phyloP scores from a whole-genome alignment of 2,888 invertebrate species.

The Ormia ochracea region DNA sequence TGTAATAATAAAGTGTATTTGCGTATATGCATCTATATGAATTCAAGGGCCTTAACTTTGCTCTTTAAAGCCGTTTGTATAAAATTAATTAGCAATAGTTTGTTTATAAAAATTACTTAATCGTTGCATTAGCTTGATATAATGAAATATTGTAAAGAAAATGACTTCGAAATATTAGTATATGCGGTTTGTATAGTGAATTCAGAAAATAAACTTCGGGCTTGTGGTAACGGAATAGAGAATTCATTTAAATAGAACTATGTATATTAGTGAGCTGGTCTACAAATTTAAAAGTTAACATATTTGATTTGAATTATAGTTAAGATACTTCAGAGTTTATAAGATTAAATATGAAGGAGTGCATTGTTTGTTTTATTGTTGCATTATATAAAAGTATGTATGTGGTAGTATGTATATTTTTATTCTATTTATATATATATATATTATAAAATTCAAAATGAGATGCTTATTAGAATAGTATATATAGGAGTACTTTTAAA shows the following conservation, averaged over 20 bases:
- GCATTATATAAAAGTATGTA: slow-evolving; percentile 34
- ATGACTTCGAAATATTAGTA: not conserved
- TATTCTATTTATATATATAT: slow-evolving; percentile 12
- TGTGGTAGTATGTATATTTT: slow-evolving; percentile 10
- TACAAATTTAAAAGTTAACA: not conserved
- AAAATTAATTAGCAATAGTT: slow-evolving; percentile 58
- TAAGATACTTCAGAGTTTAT: slow-evolving; percentile 50
- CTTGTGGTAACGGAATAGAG: not conserved
- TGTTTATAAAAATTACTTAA: slow-evolving; percentile 28
- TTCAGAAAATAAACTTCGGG: not conserved
- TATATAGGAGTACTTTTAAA: slow-evolving; percentile 73
- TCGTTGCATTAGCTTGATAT: slow-evolving; percentile 11
- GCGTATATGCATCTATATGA: not conserved
- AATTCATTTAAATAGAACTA: not conserved
- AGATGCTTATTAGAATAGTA: slow-evolving; percentile 27
- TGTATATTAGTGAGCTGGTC: not conserved
- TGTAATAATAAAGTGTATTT: not conserved
- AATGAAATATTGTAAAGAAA: slow-evolving; percentile 22
- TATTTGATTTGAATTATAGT: slow-evolving; percentile 9
- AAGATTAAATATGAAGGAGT: slow-evolving; percentile 52
- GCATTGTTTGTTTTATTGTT: slow-evolving; percentile 38
- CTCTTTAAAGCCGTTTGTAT: slow-evolving; percentile 59
- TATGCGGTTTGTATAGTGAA: not conserved
- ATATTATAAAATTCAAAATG: slow-evolving; percentile 6
- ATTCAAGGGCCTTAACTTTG: slow-evolving; percentile 40